phyloP scores from a whole-genome alignment of 2,113 vertebrate genomes.

The Columba livia region DNA sequence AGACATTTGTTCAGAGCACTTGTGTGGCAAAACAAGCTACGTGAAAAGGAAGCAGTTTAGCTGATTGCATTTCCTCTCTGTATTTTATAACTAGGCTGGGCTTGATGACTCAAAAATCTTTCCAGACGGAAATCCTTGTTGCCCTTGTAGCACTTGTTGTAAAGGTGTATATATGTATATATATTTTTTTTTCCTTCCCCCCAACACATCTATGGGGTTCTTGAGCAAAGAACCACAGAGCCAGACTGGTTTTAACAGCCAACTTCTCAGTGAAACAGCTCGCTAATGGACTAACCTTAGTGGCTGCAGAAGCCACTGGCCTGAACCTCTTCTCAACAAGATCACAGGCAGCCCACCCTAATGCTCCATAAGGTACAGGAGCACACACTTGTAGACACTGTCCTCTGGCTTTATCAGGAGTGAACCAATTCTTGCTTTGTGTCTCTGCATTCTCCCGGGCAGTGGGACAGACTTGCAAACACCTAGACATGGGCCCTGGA shows the following conservation, averaged over 20 bases:
- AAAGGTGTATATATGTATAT: not conserved
- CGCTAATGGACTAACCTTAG: not conserved
- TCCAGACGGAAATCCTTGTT: not conserved
- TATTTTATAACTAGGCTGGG: not conserved
- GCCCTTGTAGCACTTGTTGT: not conserved
- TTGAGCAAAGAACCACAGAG: not conserved
- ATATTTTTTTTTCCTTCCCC: too few relatives aligned
- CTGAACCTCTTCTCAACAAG: not conserved
- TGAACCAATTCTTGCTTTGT: not conserved
- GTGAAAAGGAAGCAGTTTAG: constrained; percentile 35
- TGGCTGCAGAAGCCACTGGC: not conserved
- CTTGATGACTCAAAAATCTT: not conserved
- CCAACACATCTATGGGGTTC: not conserved
- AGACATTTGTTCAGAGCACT: constrained; percentile 11
- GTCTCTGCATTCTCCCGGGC: not conserved
- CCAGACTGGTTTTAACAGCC: not conserved
- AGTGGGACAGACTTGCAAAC: not conserved
- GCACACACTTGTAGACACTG: not conserved
- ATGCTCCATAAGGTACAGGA: not conserved
- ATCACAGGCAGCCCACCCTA: not conserved
- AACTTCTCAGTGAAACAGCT: not conserved
- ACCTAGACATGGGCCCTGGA: not conserved
- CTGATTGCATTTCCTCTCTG: not conserved
- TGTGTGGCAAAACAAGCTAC: not conserved
- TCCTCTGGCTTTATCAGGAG: not conserved